Conservation (phyloP, 2,888 invertebrate species). For the Cheiracanthium punctorium region DNA sequence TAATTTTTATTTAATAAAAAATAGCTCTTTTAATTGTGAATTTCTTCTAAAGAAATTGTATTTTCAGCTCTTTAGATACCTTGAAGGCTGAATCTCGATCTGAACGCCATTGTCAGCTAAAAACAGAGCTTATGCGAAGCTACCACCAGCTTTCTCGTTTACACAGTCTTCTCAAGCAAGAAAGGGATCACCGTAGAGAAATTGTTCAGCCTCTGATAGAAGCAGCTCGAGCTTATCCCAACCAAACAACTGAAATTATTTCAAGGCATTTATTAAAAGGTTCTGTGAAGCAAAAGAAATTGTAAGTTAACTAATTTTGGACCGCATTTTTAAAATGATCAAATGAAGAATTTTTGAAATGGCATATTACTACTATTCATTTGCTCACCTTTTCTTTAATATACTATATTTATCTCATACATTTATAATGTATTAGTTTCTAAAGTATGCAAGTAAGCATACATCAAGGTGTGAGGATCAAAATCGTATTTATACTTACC, state of each 20-base stretch:
- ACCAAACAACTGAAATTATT: conserved; percentile 56
- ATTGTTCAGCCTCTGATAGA: conserved; percentile 75
- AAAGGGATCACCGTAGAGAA: conserved; percentile 71
- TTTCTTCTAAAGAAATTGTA: no score
- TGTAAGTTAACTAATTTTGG: no score
- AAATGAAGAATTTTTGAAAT: no score
- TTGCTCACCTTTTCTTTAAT: no score
- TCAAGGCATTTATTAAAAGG: conserved; percentile 37
- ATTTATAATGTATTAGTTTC: no score
- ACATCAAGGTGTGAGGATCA: no score
- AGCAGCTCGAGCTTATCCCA: conserved; percentile 74
- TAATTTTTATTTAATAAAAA: no score
- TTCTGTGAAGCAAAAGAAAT: conserved; percentile 49
- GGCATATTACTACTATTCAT: not conserved
- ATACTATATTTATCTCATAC: no score
- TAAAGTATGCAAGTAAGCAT: no score
- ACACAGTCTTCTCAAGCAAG: conserved; percentile 72
- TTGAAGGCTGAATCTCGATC: conserved; percentile 46
- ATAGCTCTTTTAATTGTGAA: no score
- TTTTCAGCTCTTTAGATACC: conserved; percentile 56
- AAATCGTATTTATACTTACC: no score
- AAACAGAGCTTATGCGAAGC: conserved; percentile 77
- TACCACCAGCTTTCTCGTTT: conserved; percentile 77
- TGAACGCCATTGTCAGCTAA: conserved; percentile 60
- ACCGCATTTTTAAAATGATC: no score